These are phyloP conservation scores for Coelinius sp. DNA, from an alignment of 2,888 invertebrate genomes.

Conservation along the genomic window DNA sequence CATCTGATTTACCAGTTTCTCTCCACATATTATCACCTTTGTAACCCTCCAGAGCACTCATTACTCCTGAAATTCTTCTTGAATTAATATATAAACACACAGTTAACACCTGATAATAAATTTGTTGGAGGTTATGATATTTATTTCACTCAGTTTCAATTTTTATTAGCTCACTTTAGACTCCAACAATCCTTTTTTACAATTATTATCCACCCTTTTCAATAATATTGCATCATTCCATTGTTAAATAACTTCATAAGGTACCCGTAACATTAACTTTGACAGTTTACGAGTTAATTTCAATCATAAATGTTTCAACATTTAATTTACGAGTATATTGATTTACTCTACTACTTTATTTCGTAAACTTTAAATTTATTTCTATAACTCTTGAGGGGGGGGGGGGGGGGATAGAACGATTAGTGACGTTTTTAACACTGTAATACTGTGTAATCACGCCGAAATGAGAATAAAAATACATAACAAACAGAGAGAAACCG, in stretches of 20 bases:
- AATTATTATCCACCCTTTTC: background rate
- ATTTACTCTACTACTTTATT: no score
- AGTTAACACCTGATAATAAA: background rate
- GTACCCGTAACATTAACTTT: background rate
- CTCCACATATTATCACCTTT: conserved; percentile 33
- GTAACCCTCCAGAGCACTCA: conserved; percentile 44
- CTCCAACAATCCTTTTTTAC: no score
- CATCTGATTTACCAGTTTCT: conserved; percentile 40
- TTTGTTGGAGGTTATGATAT: background rate
- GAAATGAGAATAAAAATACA: background rate
- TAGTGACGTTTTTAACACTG: background rate
- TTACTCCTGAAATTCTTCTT: no score
- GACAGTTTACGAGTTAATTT: background rate
- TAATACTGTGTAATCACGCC: background rate
- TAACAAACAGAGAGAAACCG: background rate
- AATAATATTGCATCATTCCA: background rate
- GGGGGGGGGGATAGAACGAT: no score
- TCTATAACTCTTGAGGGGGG: no score
- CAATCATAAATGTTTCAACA: background rate
- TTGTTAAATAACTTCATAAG: background rate
- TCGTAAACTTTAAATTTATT: no score
- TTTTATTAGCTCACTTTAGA: background rate
- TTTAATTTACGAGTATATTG: background rate
- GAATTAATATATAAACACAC: background rate
- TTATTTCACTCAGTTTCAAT: background rate